Evolutionary conservation across 2,888 invertebrate species (phyloP), one percentile per base, ranked within the genome.

Genomic region (Cephus runcator): DNA sequence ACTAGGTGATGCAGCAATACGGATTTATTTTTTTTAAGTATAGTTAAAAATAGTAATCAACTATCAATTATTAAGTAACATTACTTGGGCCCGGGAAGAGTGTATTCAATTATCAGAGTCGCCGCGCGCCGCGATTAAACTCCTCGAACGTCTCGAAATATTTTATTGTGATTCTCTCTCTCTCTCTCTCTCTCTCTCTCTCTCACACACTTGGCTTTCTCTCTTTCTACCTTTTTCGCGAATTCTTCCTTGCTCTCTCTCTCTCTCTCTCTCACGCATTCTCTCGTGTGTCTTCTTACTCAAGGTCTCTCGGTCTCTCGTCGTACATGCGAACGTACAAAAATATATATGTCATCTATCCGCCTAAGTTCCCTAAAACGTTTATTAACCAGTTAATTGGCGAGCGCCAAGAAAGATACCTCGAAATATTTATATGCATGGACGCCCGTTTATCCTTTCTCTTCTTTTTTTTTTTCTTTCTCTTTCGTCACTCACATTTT

Each of bases 281-380:
- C 35, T 35, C 35, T 35, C 35, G 69, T 71, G 34, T 15, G 34
- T 71, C 31, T 40, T 76, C 74, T 76, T 69, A 69, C 68, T 76
- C 34, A 74, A 75, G 75, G 69, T 77, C 35, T 73, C 75, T 71
- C 74, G 73, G 68, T 76, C 56, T 78, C 71, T 79, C 36, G 75
- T 33, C 69, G 34, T 34, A 84, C 82, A 85, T 88, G 89, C 90
- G 89, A 90, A 90, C 88, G 91, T 91, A 91, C 90, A 91, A 91
- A 91, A 91, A 91, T 91, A 91, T 90, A 91, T 91, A 88, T 88
- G 88, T 90, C 83, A 90, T 91, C 88, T 91, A 91, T 91, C 85
- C 85, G 86, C 56, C 87, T 89, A 89, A 87, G 87, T 34, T 86
- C 86, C 89, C 90, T 90, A 90, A 91, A 90, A 89, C 87, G 80